Percentiles rank a stretch among this genome's conserved stretches.
Conservation (phyloP, 2,113 vertebrate genomes). For the Phyllostomus discolor region DNA sequence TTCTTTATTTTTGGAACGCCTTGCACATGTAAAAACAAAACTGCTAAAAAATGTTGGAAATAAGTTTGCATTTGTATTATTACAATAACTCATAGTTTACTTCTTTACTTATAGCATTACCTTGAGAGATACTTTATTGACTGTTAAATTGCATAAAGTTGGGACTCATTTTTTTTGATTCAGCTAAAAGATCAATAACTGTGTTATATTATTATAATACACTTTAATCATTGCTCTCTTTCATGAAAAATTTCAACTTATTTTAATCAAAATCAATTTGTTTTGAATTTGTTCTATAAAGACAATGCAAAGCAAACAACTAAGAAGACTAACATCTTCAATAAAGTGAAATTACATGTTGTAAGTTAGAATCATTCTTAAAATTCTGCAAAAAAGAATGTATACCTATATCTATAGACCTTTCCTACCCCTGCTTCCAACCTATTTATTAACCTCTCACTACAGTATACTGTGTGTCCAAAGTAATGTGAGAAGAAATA, state of each 20-base stretch:
- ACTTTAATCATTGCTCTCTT: background rate
- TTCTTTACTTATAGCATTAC: background rate
- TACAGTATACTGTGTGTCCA: background rate
- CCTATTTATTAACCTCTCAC: background rate
- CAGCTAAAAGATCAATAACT: background rate
- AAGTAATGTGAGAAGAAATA: background rate
- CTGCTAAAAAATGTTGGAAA: background rate
- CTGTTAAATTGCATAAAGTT: conserved; percentile 10
- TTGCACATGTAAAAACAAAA: background rate
- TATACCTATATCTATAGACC: accelerated
- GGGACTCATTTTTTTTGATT: background rate
- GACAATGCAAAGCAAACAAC: background rate
- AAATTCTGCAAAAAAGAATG: background rate
- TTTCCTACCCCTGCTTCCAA: background rate
- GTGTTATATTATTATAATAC: background rate
- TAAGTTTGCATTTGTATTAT: background rate
- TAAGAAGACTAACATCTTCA: background rate
- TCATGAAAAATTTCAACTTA: background rate
- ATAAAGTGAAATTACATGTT: background rate
- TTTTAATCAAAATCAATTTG: conserved; percentile 5
- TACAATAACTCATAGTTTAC: conserved; percentile 1
- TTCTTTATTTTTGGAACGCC: background rate
- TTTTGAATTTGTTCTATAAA: background rate
- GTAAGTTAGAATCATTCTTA: background rate
- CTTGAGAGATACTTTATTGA: conserved; percentile 33